These are phyloP conservation scores for Chelonoidis abingdonii DNA, from an alignment of 2,113 vertebrate species.

Conservation along the genomic window DNA sequence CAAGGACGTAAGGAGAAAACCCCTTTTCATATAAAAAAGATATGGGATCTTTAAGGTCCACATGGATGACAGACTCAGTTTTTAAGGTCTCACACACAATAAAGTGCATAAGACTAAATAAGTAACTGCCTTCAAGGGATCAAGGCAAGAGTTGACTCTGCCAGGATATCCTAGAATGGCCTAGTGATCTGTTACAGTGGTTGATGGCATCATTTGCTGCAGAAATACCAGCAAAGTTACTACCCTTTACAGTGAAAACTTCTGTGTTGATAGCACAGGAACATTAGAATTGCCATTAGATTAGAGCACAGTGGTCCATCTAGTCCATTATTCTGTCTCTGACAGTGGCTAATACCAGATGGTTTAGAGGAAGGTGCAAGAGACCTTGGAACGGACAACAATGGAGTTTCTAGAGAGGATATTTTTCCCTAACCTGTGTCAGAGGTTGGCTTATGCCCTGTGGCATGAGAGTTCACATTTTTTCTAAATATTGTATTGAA, in stretches of 20 bases:
- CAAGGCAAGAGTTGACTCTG: fast-evolving
- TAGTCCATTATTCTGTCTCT: background rate
- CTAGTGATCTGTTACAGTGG: background rate
- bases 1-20: background rate
- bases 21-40: background rate
- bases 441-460: background rate
- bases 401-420: background rate
- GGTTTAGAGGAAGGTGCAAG: background rate
- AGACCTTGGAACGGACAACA: background rate
- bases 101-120: fast-evolving
- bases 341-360: background rate
- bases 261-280: background rate
- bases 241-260: background rate
- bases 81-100: fast-evolving
- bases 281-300: background rate
- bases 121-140: background rate
- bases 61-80: fast-evolving
- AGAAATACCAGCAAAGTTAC: background rate
- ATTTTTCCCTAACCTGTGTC: background rate
- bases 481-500: background rate
- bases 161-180: background rate
- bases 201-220: background rate
- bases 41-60: fast-evolving
- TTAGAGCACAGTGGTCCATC: background rate
- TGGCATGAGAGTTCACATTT: slow-evolving; percentile 7